Base-by-base conservation (phyloP, 2,888 invertebrate genomes). In the Caprella mutica region DNA sequence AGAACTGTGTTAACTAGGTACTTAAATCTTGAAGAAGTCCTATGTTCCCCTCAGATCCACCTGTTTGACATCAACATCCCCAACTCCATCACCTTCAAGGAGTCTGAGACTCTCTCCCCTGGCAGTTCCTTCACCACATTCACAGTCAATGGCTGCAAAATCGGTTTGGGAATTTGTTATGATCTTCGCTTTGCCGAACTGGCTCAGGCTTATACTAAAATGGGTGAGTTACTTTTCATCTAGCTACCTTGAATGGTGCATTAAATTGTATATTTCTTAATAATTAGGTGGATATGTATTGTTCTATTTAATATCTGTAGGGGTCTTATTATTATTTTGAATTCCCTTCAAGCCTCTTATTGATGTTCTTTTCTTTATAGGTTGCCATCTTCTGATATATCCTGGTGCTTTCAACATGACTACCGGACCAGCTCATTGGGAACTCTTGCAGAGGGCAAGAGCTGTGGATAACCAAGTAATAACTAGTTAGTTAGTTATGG, bases 321-420 rank as follows among this genome's bases (percentile, higher is more conserved):
- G 33, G 33, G 33, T 33, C 33, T 33, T 33, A 8, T 33, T 33
- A 33, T 14, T 14, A 33, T 8, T n/a, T n/a, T n/a, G n/a, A n/a
- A n/a, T n/a, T n/a, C n/a, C n/a, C n/a, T n/a, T n/a, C n/a, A n/a
- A n/a, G n/a, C n/a, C n/a, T n/a, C n/a, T n/a, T n/a, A 23, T 4
- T 39, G 39, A 39, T 17, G 24, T 3, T 29, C n/a, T 6, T 40
- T 24, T 19, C 21, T 21, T 43, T 52, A 9, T 68, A 83, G 90
- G 86, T 0, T 93, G 93, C 69, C 80, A 88, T 55, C 72, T 94
- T 68, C 74, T 96, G 27, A 75, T 96, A 24, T 96, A 92, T 75
- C 96, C 96, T 0, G 93, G 85, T 26, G 93, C 94, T 1, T 96
- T 96, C 74, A 96, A 92, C 74, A 87, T 88, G 86, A 91, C 89